A percentile compares a stretch with the other conserved stretches of the same genome.
These are phyloP conservation scores for Lethenteron reissneri DNA, from an alignment of 2,113 vertebrate species.

Conservation along the genomic window DNA sequence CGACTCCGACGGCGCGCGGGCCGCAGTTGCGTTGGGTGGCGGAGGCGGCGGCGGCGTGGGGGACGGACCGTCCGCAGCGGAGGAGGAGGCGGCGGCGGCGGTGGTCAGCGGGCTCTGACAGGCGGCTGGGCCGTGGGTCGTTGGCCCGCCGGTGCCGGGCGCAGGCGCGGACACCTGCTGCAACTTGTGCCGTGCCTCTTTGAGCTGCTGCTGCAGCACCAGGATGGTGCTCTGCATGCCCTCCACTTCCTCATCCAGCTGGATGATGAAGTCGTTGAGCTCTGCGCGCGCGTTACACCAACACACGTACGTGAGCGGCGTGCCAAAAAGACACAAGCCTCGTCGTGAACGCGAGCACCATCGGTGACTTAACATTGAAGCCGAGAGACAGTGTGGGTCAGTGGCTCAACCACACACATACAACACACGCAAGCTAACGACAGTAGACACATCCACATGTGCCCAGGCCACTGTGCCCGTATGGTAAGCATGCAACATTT, in stretches of 20 bases:
- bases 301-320: not conserved
- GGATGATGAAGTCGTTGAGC: conserved; percentile 97
- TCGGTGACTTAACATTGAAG: too few species aligned
- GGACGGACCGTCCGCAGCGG: not conserved
- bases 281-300: conserved; percentile 30
- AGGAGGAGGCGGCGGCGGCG: not conserved
- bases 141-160: conserved; percentile 40
- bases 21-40: not conserved
- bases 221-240: conserved; percentile 99
- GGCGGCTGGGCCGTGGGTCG: too few species aligned
- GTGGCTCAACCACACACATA: too few species aligned
- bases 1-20: not conserved
- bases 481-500: too few species aligned
- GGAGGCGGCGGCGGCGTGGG: not conserved
- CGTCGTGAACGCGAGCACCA: too few species aligned
- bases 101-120: not conserved
- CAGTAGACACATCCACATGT: too few species aligned
- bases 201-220: conserved; percentile 84
- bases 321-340: too few species aligned
- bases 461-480: too few species aligned
- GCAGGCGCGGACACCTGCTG: conserved; percentile 22
- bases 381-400: too few species aligned
- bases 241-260: conserved; percentile 95
- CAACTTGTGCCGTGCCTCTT: conserved; percentile 64
- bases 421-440: too few species aligned